phyloP scores from a whole-genome alignment of 2,888 invertebrate species.

The Blastobasis adustella region DNA sequence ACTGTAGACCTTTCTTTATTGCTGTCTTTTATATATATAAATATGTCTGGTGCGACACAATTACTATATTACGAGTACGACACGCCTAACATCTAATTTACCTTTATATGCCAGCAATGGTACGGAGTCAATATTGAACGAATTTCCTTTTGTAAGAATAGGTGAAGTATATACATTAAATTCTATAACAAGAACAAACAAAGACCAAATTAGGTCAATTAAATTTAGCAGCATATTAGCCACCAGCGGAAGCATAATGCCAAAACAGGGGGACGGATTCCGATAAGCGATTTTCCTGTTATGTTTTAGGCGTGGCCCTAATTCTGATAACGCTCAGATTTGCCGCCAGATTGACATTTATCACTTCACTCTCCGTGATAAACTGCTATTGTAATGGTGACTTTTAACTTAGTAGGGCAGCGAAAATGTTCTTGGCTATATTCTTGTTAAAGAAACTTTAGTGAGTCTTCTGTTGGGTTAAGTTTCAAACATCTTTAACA shows the following conservation, averaged over 20 bases:
- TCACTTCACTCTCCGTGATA: background rate
- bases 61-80: no score
- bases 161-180: no score
- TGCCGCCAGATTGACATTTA: constrained; percentile 9
- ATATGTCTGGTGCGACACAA: no score
- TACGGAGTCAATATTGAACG: no score
- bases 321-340: constrained; percentile 11
- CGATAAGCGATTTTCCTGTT: constrained; percentile 18
- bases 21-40: no score
- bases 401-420: background rate
- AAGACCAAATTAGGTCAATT: no score
- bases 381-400: background rate
- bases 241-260: constrained; percentile 8
- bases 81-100: no score
- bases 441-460: background rate
- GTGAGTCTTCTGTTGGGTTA: background rate
- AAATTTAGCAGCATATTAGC: constrained; percentile 12
- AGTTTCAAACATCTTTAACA: no score
- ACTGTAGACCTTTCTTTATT: no score
- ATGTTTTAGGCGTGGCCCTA: constrained; percentile 9
- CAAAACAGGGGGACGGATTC: constrained; percentile 10
- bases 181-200: no score
- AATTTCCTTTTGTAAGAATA: no score
- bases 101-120: no score
- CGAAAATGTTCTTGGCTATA: background rate